Percentiles rank a stretch among this genome's conserved stretches.
Conservation (phyloP, 2,888 invertebrate species). For the Acronicta psi region DNA sequence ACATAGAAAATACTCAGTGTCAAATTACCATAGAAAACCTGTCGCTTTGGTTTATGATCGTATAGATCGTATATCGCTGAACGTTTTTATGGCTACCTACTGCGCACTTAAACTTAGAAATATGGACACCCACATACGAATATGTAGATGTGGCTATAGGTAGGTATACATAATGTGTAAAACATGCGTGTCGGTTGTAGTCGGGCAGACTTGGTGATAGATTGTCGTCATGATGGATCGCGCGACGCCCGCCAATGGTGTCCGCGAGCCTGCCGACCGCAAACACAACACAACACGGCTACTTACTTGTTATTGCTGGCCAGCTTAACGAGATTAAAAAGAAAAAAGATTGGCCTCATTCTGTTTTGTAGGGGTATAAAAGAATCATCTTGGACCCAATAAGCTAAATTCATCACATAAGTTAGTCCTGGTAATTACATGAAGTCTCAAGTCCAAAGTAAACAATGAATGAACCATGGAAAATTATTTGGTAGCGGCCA, state of each 20-base stretch:
- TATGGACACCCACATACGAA: constrained; percentile 39
- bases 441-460: constrained; percentile 46
- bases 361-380: constrained; percentile 11
- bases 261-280: constrained; percentile 64
- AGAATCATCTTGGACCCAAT: constrained; percentile 22
- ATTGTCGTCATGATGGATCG: constrained; percentile 80
- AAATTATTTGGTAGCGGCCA: constrained; percentile 75
- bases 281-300: constrained; percentile 66
- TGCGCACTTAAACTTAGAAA: constrained; percentile 36
- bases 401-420: constrained; percentile 5
- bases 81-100: constrained; percentile 50
- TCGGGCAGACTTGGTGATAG: constrained; percentile 69
- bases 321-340: constrained; percentile 47
- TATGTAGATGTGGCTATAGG: constrained; percentile 31
- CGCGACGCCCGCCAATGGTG: constrained; percentile 62
- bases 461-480: constrained; percentile 71
- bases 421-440: constrained; percentile 49
- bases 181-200: constrained; percentile 57
- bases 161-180: constrained; percentile 44
- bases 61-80: constrained; percentile 51
- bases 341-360: constrained; percentile 39
- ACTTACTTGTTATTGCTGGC: constrained; percentile 58
- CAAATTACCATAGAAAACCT: constrained; percentile 56
- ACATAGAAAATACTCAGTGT: constrained; percentile 52
- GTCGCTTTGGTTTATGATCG: constrained; percentile 52